Conservation (phyloP, 2,797 vertebrate genomes). For the Threskiornis aethiopicus region DNA sequence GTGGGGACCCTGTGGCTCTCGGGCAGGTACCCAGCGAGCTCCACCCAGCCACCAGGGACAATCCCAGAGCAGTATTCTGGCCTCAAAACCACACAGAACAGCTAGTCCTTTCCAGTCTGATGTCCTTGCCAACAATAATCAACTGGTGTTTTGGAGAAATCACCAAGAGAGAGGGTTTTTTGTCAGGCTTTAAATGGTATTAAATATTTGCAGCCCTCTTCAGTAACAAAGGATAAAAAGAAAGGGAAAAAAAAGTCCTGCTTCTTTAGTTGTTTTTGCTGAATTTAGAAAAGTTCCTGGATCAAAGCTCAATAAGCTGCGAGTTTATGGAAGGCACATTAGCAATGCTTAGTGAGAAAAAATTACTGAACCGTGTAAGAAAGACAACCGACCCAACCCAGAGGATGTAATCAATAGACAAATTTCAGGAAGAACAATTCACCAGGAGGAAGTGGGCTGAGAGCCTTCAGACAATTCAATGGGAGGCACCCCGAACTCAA, state of each 20-base stretch:
- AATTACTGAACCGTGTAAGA: neutral
- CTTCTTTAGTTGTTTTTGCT: slow-evolving; percentile 1
- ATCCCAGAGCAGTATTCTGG: slow-evolving; percentile 1
- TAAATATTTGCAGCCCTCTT: slow-evolving; percentile 34
- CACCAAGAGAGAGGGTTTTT: neutral
- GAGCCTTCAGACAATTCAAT: slow-evolving; percentile 24
- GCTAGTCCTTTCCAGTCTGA: slow-evolving; percentile 36
- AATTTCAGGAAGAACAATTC: slow-evolving; percentile 19
- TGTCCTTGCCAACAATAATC: slow-evolving; percentile 42
- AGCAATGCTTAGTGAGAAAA: slow-evolving; percentile 3
- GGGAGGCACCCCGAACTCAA: neutral
- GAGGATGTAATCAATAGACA: neutral
- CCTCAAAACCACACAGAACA: slow-evolving; percentile 30
- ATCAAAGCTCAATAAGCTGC: slow-evolving; percentile 34
- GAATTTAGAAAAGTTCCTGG: slow-evolving; percentile 37
- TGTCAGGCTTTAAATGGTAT: slow-evolving; percentile 11
- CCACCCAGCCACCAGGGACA: neutral
- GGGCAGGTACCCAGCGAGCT: neutral
- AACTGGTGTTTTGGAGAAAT: slow-evolving; percentile 40
- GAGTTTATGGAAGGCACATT: slow-evolving; percentile 13
- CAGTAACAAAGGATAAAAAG: slow-evolving; percentile 24
- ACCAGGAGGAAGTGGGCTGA: neutral
- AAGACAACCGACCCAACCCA: neutral
- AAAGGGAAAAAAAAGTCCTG: fast-evolving
- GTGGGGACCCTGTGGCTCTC: fast-evolving